These are phyloP conservation scores for Dreissena rostriformis DNA, from an alignment of 1,140 invertebrate species.

Conservation along the genomic window DNA sequence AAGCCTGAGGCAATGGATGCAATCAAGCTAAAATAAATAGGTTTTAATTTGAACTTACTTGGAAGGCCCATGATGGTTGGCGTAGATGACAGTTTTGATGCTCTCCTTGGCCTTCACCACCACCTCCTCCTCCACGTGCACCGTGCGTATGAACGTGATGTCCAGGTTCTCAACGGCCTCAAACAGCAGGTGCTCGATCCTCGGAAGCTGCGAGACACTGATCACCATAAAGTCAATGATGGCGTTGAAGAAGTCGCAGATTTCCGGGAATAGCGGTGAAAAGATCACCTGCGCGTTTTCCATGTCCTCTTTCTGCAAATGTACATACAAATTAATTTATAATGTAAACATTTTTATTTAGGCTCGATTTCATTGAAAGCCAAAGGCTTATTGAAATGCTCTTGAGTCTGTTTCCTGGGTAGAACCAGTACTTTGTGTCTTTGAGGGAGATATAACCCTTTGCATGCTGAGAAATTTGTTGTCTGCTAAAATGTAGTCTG, in stretches of 20 bases:
- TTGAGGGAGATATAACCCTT: too few species aligned
- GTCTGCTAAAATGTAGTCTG: too few species aligned
- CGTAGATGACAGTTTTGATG: conserved; percentile 83
- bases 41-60: conserved; percentile 69
- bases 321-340: too few species aligned
- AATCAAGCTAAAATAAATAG: too few species aligned
- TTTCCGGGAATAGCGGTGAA: conserved; percentile 74
- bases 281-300: conserved; percentile 72
- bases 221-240: conserved; percentile 79
- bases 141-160: conserved; percentile 67
- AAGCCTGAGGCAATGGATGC: too few species aligned
- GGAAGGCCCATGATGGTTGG: conserved; percentile 86
- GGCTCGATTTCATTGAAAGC: too few species aligned
- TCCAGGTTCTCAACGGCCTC: conserved; percentile 73
- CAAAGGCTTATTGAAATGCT: too few species aligned
- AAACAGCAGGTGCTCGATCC: conserved; percentile 78
- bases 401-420: too few species aligned
- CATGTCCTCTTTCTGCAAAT: conserved; percentile 71
- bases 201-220: conserved; percentile 72
- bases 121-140: conserved; percentile 77
- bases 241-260: conserved; percentile 75
- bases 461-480: too few species aligned
- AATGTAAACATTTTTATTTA: too few species aligned
- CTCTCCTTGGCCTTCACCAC: conserved; percentile 77
- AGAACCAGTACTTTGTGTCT: too few species aligned